Evolutionary conservation across 2,888 invertebrate species (phyloP), one percentile per base, ranked within the genome.

Genomic region (Dasypolia templi): DNA sequence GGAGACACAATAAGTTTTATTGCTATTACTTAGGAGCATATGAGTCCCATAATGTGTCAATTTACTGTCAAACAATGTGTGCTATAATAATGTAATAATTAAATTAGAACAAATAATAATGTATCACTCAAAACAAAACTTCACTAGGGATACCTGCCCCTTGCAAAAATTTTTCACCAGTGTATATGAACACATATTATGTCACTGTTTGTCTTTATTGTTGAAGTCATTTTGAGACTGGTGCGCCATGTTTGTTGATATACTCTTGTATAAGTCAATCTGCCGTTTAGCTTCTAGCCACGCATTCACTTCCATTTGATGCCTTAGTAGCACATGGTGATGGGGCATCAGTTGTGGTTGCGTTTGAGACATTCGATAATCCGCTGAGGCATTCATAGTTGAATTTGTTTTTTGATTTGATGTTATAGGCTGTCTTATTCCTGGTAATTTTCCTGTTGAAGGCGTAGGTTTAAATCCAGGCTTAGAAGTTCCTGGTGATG

Each of bases 251-350:
- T 92, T 94, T 59, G 70, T 75, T 19, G 95, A 89, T 91, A 95
- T 94, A 82, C 92, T 95, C 87, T 96, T 96, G 77, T 94, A 90
- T 71, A 95, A 89, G 82, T 95, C 95, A 88, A 93, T 92, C 76
- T 94, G 94, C 74, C 93, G 92, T 79, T 95, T 94, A 51, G 94
- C 94, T 86, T 94, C 95, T 55, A 95, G 83, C 96, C 95, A 96
- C 51, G 93, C 93, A 89, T 91, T 94, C 86, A 95, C 92, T 88
- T 96, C 95, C 91, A 95, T 94, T 83, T 95, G 94, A 84, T 93
- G 95, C 81, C 95, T 92, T 61, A 93, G 83, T 64, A 94, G 72
- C 58, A 76, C 79, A 63, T 82, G 93, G 81, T 93, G 89, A 64
- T 94, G 90, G 58, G 92, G 88, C 82, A 94, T 88, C 53, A 93